phyloP scores from a whole-genome alignment of 2,797 vertebrate species.

The Pangasius macronema region DNA sequence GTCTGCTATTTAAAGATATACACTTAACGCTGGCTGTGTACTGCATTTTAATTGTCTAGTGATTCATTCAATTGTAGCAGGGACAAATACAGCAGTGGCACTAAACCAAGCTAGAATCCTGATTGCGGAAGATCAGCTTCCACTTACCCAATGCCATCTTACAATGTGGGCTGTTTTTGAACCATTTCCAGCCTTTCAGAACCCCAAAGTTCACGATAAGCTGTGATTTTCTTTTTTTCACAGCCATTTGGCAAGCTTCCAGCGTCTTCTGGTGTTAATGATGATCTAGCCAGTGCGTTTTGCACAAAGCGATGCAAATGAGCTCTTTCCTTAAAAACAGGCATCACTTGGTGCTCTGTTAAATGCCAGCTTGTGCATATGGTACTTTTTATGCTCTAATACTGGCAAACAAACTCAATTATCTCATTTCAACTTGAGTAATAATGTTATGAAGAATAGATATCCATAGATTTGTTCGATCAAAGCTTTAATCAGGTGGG shows the following conservation, averaged over 20 bases:
- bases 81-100: not conserved
- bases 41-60: not conserved
- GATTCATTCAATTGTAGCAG: not conserved
- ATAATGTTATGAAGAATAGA: not conserved
- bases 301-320: constrained; percentile 20
- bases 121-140: not conserved
- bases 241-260: constrained; percentile 59
- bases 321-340: constrained; percentile 17
- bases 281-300: not conserved
- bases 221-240: not conserved
- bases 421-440: not conserved
- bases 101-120: not conserved
- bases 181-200: not conserved
- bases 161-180: not conserved
- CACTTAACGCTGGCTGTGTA: not conserved
- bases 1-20: not conserved
- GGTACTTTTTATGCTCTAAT: not conserved
- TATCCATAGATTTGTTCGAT: not conserved
- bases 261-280: constrained; percentile 14
- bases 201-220: not conserved
- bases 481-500: not conserved
- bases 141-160: not conserved
- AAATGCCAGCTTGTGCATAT: not conserved
- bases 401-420: not conserved
- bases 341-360: constrained; percentile 7